These are phyloP conservation scores for Phacellophora camtschatica DNA, from an alignment of 30 jellyfish, hydroid and myxozoan genomes.

Conservation along the genomic window DNA sequence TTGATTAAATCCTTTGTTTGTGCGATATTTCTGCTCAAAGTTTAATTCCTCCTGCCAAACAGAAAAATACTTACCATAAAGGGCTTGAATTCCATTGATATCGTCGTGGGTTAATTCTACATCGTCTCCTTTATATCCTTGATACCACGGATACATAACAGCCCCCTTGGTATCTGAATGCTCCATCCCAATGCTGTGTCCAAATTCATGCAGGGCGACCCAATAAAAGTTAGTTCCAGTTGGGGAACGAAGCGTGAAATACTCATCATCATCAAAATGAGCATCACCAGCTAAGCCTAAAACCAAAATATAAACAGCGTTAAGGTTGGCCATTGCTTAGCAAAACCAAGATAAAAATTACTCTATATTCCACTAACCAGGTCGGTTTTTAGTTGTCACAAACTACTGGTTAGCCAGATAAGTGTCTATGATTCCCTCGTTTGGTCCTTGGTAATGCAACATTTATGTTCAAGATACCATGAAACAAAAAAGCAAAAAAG, in stretches of 20 bases:
- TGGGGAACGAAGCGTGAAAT: constrained; percentile 61
- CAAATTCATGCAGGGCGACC: constrained; percentile 78
- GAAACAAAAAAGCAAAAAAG: no score
- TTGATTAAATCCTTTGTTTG: no score
- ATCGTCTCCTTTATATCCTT: constrained; percentile 76
- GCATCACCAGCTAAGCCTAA: constrained; percentile 79
- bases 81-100: constrained; percentile 72
- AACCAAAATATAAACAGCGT: not conserved
- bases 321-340: no score
- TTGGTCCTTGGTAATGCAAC: no score
- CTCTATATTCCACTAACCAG: no score
- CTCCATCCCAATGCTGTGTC: constrained; percentile 89
- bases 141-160: constrained; percentile 97
- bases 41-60: no score
- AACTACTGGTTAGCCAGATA: no score
- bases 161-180: constrained; percentile 82
- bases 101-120: constrained; percentile 69
- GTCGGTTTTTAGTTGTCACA: no score
- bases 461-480: no score
- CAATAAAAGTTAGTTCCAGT: constrained; percentile 74
- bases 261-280: constrained; percentile 78
- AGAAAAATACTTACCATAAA: constrained; percentile 67
- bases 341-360: no score
- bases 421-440: no score
- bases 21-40: no score